Evolutionary conservation across 2,797 vertebrate genomes (phyloP).

Genomic region (Dromococcyx pavoninus): DNA sequence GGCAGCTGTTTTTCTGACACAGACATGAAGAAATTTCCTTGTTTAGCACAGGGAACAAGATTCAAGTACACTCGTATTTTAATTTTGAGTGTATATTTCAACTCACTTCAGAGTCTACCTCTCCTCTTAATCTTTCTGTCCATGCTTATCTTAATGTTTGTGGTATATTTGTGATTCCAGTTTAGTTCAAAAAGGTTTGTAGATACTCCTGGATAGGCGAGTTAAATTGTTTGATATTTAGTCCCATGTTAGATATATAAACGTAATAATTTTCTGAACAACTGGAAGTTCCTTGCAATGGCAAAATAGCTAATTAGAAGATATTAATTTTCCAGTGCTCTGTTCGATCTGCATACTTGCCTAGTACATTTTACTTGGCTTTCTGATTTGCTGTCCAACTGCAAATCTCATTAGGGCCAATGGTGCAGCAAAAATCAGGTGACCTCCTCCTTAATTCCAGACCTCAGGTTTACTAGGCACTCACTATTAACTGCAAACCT

Average conservation of each 20-base stretch:
- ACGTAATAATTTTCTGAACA: conserved; percentile 87
- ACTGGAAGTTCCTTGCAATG: conserved; percentile 81
- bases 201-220: conserved; percentile 73
- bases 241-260: conserved; percentile 79
- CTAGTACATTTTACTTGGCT: background rate
- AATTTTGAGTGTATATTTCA: background rate
- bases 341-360: background rate
- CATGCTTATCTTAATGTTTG: conserved; percentile 66
- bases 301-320: background rate
- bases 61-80: background rate
- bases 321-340: background rate
- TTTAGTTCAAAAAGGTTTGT: conserved; percentile 77
- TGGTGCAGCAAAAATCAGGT: background rate
- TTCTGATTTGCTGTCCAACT: background rate
- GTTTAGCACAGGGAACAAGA: background rate
- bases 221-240: conserved; percentile 80
- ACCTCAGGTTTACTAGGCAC: background rate
- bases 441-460: background rate
- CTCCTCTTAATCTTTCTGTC: conserved; percentile 60
- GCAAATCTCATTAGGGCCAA: background rate
- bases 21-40: background rate
- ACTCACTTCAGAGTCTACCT: background rate
- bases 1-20: background rate
- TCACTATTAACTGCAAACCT: background rate
- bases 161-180: conserved; percentile 78